Conservation (phyloP, 2,888 invertebrate species). For the Sphinx pinastri region DNA sequence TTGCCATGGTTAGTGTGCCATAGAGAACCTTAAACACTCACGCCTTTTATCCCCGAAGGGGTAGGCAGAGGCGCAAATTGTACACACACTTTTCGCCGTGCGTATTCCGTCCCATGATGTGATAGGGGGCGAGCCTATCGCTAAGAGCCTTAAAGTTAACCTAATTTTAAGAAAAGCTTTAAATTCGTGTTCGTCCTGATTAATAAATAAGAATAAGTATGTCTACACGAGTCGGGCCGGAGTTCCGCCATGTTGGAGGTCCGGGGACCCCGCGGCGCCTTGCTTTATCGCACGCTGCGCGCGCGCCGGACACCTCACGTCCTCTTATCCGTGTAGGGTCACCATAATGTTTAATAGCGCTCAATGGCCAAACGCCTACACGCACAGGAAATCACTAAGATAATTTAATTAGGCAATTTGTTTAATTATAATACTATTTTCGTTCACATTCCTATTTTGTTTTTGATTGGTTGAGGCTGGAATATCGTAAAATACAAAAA, state of each 20-base stretch:
- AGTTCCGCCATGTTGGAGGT: constrained; percentile 70
- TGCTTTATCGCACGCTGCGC: constrained; percentile 82
- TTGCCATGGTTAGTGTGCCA: too few relatives aligned
- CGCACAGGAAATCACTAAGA: constrained; percentile 26
- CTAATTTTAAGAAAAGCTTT: too few relatives aligned
- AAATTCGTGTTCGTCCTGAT: too few relatives aligned
- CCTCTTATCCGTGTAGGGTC: constrained; percentile 54
- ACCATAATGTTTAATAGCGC: constrained; percentile 40
- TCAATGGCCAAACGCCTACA: constrained; percentile 29
- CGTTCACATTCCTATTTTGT: not conserved
- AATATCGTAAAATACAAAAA: not conserved
- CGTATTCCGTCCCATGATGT: too few relatives aligned
- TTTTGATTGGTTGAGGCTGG: not conserved
- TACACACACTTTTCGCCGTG: too few relatives aligned
- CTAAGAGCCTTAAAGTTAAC: too few relatives aligned
- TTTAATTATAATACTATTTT: constrained; percentile 15
- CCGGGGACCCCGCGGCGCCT: constrained; percentile 79
- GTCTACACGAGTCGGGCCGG: constrained; percentile 49
- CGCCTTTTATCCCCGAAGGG: too few relatives aligned
- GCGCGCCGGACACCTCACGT: constrained; percentile 73
- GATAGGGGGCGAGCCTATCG: too few relatives aligned
- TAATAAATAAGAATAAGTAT: constrained; percentile 26
- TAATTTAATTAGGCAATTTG: constrained; percentile 27
- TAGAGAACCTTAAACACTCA: too few relatives aligned
- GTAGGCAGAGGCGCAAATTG: too few relatives aligned